Evolutionary conservation across 64 coral and sea anemone genomes (phyloP), one percentile per base, ranked within the genome.

Genomic region (Dendrophyllia cribrosa): DNA sequence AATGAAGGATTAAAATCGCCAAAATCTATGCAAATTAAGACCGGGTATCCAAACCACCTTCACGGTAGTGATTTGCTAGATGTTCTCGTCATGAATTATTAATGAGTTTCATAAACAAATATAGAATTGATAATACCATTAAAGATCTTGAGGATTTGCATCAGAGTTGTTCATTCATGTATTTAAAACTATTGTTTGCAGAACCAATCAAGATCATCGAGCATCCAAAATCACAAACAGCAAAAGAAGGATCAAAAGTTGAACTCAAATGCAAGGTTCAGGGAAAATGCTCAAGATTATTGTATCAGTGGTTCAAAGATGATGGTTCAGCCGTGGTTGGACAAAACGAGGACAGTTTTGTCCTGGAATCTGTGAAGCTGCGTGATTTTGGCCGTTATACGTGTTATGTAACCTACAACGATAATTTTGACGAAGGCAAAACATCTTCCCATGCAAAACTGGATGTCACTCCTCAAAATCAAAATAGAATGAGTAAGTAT

Each of bases 261-360:
- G 1, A 77, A n/a, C 19, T 77, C 4, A 23, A 77, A n/a, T 77
- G 2, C 8, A 77, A 55, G 17, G 17, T 47, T 21, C 17, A n/a
- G 16, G 20, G n/a, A 24, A 53, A n/a, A 7, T 3, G 43, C 48
- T 21, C 13, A 19, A 52, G 9, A 3, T 49, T 77, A 9, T 23
- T n/a, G 6, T 77, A 77, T 77, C 75, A 58, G 75, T 77, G 75
- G 75, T 77, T 19, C 20, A 77, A 55, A 77, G 75, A 77, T 77
- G 75, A 55, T 2, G 52, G 51, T 11, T 3, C 1, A 23, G 48
- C 5, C 0, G 9, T 55, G 21, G 19, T 3, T 15, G 50, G 8
- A 13, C n/a, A 77, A 23, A 53, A 24, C 23, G 19, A 52, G 1
- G 6, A 3, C 6, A 23, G 5, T 22, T 7, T 77, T 13, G 17